Conservation (phyloP, 2,797 vertebrate genomes). For the Sciaenops ocellatus region DNA sequence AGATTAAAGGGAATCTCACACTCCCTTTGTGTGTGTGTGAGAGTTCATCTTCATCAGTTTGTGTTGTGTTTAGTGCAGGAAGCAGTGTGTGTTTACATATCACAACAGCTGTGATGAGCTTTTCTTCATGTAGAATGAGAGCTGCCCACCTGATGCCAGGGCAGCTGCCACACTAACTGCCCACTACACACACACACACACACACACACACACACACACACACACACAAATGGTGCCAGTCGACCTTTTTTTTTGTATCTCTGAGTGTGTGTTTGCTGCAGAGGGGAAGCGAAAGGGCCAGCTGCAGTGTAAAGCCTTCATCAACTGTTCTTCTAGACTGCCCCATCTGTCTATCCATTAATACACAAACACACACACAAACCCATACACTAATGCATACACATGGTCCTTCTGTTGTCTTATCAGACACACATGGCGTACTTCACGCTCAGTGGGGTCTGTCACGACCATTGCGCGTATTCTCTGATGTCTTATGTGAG, state of each 20-base stretch:
- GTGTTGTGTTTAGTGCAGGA: slow-evolving; percentile 45
- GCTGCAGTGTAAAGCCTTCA: slow-evolving; percentile 82
- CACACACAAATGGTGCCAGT: slow-evolving; percentile 53
- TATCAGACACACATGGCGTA: slow-evolving; percentile 69
- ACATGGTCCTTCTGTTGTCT: slow-evolving; percentile 71
- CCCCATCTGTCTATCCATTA: slow-evolving; percentile 81
- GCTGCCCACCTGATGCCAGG: slow-evolving; percentile 78
- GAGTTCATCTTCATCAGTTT: slow-evolving; percentile 41
- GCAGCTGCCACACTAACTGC: slow-evolving; percentile 70
- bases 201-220: slow-evolving; percentile 44
- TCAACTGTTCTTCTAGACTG: slow-evolving; percentile 80
- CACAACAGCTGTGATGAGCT: slow-evolving; percentile 63
- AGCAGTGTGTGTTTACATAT: slow-evolving; percentile 61
- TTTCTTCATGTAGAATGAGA: slow-evolving; percentile 63
- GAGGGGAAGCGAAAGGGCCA: slow-evolving; percentile 76
- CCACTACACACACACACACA: slow-evolving; percentile 33
- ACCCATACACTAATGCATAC: slow-evolving; percentile 61
- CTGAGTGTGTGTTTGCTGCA: slow-evolving; percentile 62
- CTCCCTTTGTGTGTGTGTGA: not conserved
- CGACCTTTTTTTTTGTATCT: slow-evolving; percentile 58
- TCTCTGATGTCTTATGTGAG: slow-evolving; percentile 55
- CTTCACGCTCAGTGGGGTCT: slow-evolving; percentile 65
- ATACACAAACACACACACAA: slow-evolving; percentile 57
- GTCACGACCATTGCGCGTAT: slow-evolving; percentile 57
- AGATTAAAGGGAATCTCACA: slow-evolving; percentile 56